A percentile compares a stretch with the other conserved stretches of the same genome.
Evolutionary conservation across 2,113 vertebrate genomes (phyloP).

Genomic region (Apodemus sylvaticus): DNA sequence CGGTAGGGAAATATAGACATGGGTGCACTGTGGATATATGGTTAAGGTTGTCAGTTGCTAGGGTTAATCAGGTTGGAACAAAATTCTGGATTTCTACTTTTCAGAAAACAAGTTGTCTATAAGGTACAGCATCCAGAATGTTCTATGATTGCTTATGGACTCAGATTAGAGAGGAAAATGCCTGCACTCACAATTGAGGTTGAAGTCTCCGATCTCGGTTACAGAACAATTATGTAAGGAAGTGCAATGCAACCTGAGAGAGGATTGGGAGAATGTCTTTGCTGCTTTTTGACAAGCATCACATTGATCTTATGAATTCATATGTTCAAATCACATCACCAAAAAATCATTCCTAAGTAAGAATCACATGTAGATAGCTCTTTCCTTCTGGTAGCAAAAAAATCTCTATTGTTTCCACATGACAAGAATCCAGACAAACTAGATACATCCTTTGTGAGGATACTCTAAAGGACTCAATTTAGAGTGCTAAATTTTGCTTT

Average conservation of each 20-base stretch:
- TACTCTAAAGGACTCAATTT: not conserved
- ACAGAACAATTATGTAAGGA: not conserved
- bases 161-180: not conserved
- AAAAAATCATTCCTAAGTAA: not conserved
- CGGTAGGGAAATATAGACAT: not conserved
- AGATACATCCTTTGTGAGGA: not conserved
- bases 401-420: not conserved
- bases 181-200: not conserved
- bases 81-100: not conserved
- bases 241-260: not conserved
- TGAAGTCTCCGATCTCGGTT: not conserved
- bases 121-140: not conserved
- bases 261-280: not conserved
- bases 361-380: not conserved
- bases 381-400: not conserved
- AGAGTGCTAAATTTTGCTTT: conserved; percentile 51
- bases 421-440: not conserved
- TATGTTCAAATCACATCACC: not conserved
- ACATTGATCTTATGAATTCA: not conserved
- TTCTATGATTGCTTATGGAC: not conserved
- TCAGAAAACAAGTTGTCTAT: not conserved
- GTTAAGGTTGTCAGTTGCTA: not conserved
- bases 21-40: not conserved
- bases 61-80: not conserved
- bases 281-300: not conserved